phyloP scores from a whole-genome alignment of 2,797 vertebrate species.

The Bradypodion ventrale region DNA sequence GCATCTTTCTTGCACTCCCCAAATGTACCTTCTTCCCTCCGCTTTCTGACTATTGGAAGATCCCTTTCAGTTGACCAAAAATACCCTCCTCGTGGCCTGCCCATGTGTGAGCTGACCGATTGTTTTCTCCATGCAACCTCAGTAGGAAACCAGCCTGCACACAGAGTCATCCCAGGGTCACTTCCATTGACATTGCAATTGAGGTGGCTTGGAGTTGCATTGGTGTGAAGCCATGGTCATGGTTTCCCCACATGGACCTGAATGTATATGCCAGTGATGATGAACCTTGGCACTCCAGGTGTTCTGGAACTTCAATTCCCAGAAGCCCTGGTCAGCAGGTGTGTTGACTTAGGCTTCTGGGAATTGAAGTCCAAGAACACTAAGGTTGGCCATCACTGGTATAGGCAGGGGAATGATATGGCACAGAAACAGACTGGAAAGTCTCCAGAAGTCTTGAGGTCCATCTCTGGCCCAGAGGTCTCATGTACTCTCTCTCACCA shows the following conservation, averaged over 20 bases:
- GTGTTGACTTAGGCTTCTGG: too few relatives aligned
- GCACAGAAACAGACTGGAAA: too few relatives aligned
- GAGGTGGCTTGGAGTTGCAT: neutral
- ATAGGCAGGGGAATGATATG: neutral
- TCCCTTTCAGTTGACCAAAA: neutral
- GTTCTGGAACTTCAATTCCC: too few relatives aligned
- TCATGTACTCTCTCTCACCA: too few relatives aligned
- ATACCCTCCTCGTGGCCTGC: neutral
- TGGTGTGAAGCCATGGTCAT: neutral
- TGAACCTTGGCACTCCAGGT: too few relatives aligned
- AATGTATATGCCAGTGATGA: too few relatives aligned
- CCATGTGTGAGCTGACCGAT: accelerated
- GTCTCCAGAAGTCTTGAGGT: neutral
- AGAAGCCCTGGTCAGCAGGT: too few relatives aligned
- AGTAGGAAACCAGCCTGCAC: neutral
- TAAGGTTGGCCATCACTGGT: too few relatives aligned
- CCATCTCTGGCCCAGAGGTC: too few relatives aligned
- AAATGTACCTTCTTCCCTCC: neutral
- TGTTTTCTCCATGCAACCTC: too few relatives aligned
- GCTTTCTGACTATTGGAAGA: neutral
- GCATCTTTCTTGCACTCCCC: neutral
- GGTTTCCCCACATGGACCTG: neutral
- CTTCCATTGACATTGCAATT: neutral
- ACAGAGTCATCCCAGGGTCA: too few relatives aligned
- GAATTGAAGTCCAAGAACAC: too few relatives aligned